phyloP scores from a whole-genome alignment of 2,888 invertebrate genomes.

The Octonoba sinensis region DNA sequence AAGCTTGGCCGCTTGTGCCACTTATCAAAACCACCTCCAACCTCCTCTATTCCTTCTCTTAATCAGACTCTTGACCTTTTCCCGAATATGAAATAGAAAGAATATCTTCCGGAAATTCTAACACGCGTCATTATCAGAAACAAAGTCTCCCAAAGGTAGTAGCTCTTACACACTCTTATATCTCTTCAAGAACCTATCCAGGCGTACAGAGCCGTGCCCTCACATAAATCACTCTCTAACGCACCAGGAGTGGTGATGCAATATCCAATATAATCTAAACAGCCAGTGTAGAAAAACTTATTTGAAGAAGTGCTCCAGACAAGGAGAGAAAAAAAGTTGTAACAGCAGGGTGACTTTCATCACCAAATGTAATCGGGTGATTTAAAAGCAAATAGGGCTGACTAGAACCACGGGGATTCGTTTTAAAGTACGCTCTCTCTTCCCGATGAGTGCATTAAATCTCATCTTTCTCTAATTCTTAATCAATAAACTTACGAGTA shows the following conservation, averaged over 20 bases:
- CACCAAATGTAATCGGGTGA: slow-evolving; percentile 8
- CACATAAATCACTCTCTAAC: slow-evolving; percentile 13
- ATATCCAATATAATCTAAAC: slow-evolving; percentile 18
- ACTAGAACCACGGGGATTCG: slow-evolving; percentile 2
- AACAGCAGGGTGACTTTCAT: slow-evolving; percentile 15
- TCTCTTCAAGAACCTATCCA: neutral
- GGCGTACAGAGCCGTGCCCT: slow-evolving; percentile 2
- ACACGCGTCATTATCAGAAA: slow-evolving; percentile 21
- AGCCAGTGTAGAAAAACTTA: slow-evolving; percentile 5
- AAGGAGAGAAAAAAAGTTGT: slow-evolving; percentile 11
- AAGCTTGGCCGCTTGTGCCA: no score
- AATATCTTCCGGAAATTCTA: neutral
- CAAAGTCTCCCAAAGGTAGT: neutral
- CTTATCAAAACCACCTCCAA: neutral
- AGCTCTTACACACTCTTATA: slow-evolving; percentile 8
- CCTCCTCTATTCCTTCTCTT: neutral
- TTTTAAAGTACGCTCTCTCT: slow-evolving; percentile 1
- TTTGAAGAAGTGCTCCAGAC: slow-evolving; percentile 12
- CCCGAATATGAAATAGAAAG: neutral
- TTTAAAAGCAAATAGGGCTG: slow-evolving; percentile 16
- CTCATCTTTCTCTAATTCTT: slow-evolving; percentile 3
- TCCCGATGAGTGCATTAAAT: neutral
- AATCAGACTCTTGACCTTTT: slow-evolving; percentile 11
- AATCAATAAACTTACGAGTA: slow-evolving; percentile 13
- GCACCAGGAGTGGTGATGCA: slow-evolving; percentile 14